These are phyloP conservation scores for Hermodice carunculata DNA, from an alignment of 2,888 invertebrate genomes.

Conservation along the genomic window DNA sequence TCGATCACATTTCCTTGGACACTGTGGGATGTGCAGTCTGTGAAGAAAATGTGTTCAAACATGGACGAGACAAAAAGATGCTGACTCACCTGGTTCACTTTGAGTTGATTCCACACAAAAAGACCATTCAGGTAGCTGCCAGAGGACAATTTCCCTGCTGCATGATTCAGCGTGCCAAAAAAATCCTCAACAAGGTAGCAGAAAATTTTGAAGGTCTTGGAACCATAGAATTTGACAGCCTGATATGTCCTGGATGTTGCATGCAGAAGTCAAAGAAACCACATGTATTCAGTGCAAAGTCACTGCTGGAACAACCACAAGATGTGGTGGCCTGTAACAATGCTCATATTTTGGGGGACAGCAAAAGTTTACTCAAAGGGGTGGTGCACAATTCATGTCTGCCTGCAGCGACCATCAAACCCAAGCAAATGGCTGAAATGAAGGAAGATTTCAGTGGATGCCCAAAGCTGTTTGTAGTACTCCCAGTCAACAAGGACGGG, in stretches of 20 bases:
- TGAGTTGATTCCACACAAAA: constrained; percentile 34
- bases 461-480: constrained; percentile 38
- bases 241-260: constrained; percentile 40
- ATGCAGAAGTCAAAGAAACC: constrained; percentile 20
- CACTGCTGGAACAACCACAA: constrained; percentile 1
- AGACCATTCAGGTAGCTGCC: constrained; percentile 30
- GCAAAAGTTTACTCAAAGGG: constrained; percentile 20
- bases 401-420: constrained; percentile 25
- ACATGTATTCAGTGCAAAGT: constrained; percentile 29
- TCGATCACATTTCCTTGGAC: constrained; percentile 30
- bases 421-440: constrained; percentile 7
- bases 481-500: constrained; percentile 39
- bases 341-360: constrained; percentile 29
- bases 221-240: constrained; percentile 27
- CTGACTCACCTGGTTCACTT: constrained; percentile 33
- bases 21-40: constrained; percentile 33
- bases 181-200: constrained; percentile 32
- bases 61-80: background rate
- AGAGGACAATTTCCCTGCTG: constrained; percentile 38
- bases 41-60: background rate
- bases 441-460: constrained; percentile 35
- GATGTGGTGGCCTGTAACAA: constrained; percentile 25
- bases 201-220: constrained; percentile 36
- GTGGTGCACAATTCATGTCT: constrained; percentile 24
- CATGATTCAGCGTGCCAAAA: constrained; percentile 18